phyloP scores from a whole-genome alignment of 2,797 vertebrate species.

The Tangara arthus region DNA sequence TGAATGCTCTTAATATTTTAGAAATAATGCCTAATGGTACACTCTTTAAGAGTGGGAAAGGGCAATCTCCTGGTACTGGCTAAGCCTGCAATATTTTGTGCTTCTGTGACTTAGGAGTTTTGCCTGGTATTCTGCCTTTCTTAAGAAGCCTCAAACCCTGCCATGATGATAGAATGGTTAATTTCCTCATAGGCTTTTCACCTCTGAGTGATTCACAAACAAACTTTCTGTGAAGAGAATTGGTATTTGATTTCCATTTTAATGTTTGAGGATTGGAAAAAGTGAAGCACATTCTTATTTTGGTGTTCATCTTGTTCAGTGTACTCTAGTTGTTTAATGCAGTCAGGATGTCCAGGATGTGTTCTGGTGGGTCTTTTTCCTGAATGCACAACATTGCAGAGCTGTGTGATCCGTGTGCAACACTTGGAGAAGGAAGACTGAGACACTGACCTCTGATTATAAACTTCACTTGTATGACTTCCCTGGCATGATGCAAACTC shows the following conservation, averaged over 20 bases:
- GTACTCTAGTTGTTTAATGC: not conserved
- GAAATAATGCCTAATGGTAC: not conserved
- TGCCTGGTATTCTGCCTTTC: not conserved
- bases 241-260: not conserved
- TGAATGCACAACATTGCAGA: not conserved
- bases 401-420: not conserved
- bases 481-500: not conserved
- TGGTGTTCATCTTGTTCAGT: not conserved
- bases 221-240: not conserved
- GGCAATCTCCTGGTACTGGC: not conserved
- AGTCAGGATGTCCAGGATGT: not conserved
- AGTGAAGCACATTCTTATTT: not conserved
- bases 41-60: not conserved
- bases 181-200: not conserved
- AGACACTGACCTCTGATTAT: not conserved
- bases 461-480: not conserved
- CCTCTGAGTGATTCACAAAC: not conserved
- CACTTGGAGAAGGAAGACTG: not conserved
- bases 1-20: not conserved
- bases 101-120: not conserved
- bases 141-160: not conserved
- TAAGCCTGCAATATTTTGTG: not conserved
- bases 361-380: not conserved
- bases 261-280: not conserved
- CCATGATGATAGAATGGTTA: not conserved